phyloP scores from a whole-genome alignment of 2,113 vertebrate genomes.

The Podarcis cretensis region DNA sequence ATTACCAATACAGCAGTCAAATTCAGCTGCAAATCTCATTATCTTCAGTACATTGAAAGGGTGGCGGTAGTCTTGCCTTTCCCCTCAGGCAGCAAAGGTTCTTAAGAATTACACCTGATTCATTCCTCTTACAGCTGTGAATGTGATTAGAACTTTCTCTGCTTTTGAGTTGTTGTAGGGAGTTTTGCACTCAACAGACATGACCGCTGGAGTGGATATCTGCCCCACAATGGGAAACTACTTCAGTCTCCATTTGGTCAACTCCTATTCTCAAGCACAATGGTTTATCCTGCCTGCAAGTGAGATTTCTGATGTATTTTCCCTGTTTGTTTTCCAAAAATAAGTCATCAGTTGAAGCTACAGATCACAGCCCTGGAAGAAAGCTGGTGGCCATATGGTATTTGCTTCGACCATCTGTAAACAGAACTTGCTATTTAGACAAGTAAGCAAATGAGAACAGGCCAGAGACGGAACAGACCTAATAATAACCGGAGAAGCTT shows the following conservation, averaged over 20 bases:
- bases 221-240: neutral
- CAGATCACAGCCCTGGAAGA: neutral
- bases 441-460: neutral
- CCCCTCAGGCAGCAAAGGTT: neutral
- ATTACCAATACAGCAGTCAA: neutral
- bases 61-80: neutral
- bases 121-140: neutral
- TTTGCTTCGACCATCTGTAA: conserved; percentile 14
- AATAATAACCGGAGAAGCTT: neutral
- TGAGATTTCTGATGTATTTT: conserved; percentile 4
- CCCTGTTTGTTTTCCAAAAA: conserved; percentile 32
- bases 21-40: neutral
- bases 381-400: conserved; percentile 15
- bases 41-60: neutral
- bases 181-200: neutral
- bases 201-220: too few species aligned
- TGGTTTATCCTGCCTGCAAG: neutral
- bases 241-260: neutral
- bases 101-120: too few species aligned
- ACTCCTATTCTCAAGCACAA: neutral
- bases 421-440: conserved; percentile 19
- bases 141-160: too few species aligned
- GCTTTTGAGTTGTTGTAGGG: too few species aligned
- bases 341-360: conserved; percentile 9
- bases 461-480: neutral